These are phyloP conservation scores for Drepana arcuata DNA, from an alignment of 1,140 invertebrate genomes.

Conservation along the genomic window DNA sequence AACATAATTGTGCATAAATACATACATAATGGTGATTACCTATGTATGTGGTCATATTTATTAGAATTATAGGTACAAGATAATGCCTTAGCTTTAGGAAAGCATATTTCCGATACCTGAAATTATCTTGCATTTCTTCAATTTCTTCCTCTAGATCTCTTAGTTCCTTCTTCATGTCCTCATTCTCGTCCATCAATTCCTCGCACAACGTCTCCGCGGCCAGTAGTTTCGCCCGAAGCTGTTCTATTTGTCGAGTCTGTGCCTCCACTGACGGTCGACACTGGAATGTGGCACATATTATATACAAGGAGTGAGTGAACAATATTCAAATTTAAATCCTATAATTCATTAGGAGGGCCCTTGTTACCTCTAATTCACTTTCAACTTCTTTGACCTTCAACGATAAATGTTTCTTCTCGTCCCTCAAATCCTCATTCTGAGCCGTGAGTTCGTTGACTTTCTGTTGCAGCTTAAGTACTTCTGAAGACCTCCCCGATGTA, in stretches of 20 bases:
- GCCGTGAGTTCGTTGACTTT: conserved; percentile 87
- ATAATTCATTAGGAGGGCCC: too few species aligned
- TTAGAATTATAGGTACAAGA: too few species aligned
- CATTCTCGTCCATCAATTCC: conserved; percentile 96
- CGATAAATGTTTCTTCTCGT: conserved; percentile 85
- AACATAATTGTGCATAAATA: too few species aligned
- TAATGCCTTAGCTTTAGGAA: too few species aligned
- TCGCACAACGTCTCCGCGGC: conserved; percentile 92
- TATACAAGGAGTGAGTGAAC: too few species aligned
- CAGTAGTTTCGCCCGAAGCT: conserved; percentile 84
- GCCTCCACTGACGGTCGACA: conserved; percentile 67
- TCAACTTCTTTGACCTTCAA: conserved; percentile 82
- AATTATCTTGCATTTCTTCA: conserved; percentile 98
- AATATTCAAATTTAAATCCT: too few species aligned
- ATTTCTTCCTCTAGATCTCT: conserved; percentile 95
- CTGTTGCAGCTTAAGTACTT: conserved; percentile 82
- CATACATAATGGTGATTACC: too few species aligned
- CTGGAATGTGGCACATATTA: conserved; percentile 27
- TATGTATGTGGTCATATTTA: too few species aligned
- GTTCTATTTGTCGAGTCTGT: conserved; percentile 75
- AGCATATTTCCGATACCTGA: too few species aligned
- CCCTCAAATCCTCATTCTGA: conserved; percentile 82
- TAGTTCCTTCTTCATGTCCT: conserved; percentile 95
- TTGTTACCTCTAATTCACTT: conserved; percentile 75
- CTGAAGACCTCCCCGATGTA: conserved; percentile 75